Conservation (phyloP, 1,140 invertebrate genomes). For the Drosophila pandora region DNA sequence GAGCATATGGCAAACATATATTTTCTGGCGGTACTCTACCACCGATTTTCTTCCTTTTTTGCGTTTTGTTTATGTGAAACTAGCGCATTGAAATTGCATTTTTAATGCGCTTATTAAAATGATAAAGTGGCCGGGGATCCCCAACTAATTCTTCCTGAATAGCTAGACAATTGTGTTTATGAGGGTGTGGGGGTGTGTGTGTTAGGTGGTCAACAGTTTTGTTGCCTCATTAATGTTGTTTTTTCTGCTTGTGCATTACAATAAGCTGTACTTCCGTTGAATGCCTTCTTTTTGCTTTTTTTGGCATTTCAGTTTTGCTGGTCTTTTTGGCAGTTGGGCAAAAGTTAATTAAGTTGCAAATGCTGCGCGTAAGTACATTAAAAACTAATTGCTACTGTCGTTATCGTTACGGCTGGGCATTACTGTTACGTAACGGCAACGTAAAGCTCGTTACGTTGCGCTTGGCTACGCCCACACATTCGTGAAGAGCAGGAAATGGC, state of each 20-base stretch:
- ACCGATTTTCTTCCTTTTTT: not conserved
- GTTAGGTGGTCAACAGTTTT: constrained; percentile 40
- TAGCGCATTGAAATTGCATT: constrained; percentile 66
- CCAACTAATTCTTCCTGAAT: constrained; percentile 29
- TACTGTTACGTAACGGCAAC: constrained; percentile 51
- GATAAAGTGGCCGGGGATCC: constrained; percentile 52
- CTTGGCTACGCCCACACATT: constrained; percentile 44
- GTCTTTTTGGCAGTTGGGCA: constrained; percentile 27
- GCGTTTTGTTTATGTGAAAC: constrained; percentile 53
- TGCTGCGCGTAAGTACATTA: constrained; percentile 67
- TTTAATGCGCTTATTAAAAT: constrained; percentile 65
- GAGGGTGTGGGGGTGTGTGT: constrained; percentile 2
- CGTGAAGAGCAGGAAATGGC: constrained; percentile 18
- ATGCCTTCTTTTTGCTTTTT: constrained; percentile 1
- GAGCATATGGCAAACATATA: constrained; percentile 38
- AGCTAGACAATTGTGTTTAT: constrained; percentile 22
- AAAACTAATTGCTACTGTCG: constrained; percentile 70
- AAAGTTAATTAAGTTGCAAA: constrained; percentile 77
- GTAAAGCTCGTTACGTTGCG: constrained; percentile 58
- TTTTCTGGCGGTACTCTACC: constrained; percentile 8
- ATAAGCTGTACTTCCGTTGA: constrained; percentile 28
- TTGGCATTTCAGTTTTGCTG: constrained; percentile 7
- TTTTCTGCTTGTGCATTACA: constrained; percentile 47
- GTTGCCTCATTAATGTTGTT: constrained; percentile 54
- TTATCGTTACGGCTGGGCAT: constrained; percentile 56